phyloP scores from a whole-genome alignment of 1,140 invertebrate genomes.

The Saccostrea glomerata region DNA sequence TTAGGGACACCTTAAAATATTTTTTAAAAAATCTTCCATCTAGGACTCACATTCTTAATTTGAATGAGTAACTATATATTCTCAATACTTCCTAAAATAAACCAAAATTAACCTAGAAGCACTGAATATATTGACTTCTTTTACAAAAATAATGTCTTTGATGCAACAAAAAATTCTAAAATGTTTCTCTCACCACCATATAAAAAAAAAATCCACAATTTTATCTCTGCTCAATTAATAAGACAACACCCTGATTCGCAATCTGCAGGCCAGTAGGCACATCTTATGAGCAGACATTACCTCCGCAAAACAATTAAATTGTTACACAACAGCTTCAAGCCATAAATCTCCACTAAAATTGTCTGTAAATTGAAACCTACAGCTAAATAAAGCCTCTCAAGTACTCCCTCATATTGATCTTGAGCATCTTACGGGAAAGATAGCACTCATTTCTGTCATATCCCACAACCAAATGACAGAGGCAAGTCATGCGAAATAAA shows the following conservation, averaged over 20 bases:
- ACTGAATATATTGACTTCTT: too few relatives aligned
- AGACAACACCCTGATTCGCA: background rate
- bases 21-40: too few relatives aligned
- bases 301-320: slow-evolving; percentile 1
- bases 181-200: background rate
- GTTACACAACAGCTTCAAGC: slow-evolving; percentile 14
- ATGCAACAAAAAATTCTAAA: background rate
- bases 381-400: slow-evolving; percentile 18
- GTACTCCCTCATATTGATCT: background rate
- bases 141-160: too few relatives aligned
- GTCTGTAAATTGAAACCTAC: slow-evolving; percentile 11
- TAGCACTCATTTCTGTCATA: background rate
- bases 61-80: too few relatives aligned
- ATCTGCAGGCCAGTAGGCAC: background rate
- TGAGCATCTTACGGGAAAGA: background rate
- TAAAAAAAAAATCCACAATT: background rate
- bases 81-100: too few relatives aligned
- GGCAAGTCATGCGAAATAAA: slow-evolving; percentile 13
- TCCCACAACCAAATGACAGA: background rate
- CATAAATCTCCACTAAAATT: slow-evolving; percentile 13
- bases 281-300: slow-evolving; percentile 1
- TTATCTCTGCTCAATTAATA: background rate
- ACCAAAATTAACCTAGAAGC: too few relatives aligned
- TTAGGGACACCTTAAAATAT: too few relatives aligned
- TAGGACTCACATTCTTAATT: too few relatives aligned